Evolutionary conservation across 2,113 vertebrate species (phyloP).

Genomic region (Macquaria ambigua): DNA sequence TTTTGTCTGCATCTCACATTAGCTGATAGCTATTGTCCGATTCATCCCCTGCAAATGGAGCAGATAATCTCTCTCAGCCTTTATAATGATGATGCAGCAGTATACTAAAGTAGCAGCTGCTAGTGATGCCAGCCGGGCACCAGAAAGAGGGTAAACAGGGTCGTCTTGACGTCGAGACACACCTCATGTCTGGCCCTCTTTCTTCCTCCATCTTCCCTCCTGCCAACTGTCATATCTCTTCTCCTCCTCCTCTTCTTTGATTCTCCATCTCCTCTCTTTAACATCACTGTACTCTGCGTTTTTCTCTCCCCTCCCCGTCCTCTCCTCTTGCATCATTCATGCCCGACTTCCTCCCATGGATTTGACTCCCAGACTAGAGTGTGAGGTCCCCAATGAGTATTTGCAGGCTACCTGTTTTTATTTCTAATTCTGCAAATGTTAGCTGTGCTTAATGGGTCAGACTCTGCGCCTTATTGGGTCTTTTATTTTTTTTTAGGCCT

Average conservation of each 20-base stretch:
- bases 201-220: slow-evolving; percentile 27
- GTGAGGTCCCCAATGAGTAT: slow-evolving; percentile 13
- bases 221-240: slow-evolving; percentile 38
- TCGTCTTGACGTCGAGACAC: background rate
- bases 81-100: slow-evolving; percentile 51
- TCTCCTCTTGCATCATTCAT: slow-evolving; percentile 50
- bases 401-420: background rate
- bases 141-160: slow-evolving; percentile 29
- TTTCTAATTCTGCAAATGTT: slow-evolving; percentile 17
- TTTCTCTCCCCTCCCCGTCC: background rate
- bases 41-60: slow-evolving; percentile 52
- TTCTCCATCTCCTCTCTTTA: slow-evolving; percentile 42
- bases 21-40: slow-evolving; percentile 43
- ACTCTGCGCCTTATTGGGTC: background rate
- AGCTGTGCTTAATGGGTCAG: slow-evolving; percentile 34
- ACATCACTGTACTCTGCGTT: slow-evolving; percentile 3
- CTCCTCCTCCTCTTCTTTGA: slow-evolving; percentile 4
- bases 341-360: slow-evolving; percentile 5
- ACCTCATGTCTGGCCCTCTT: background rate
- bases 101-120: slow-evolving; percentile 28
- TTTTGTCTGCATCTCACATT: background rate
- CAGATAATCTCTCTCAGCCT: slow-evolving; percentile 47
- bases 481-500: slow-evolving; percentile 26
- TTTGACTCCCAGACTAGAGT: slow-evolving; percentile 5
- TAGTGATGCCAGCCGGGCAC: slow-evolving; percentile 32